Base-by-base conservation (phyloP, 2,888 invertebrate genomes). In the Luperina testacea region DNA sequence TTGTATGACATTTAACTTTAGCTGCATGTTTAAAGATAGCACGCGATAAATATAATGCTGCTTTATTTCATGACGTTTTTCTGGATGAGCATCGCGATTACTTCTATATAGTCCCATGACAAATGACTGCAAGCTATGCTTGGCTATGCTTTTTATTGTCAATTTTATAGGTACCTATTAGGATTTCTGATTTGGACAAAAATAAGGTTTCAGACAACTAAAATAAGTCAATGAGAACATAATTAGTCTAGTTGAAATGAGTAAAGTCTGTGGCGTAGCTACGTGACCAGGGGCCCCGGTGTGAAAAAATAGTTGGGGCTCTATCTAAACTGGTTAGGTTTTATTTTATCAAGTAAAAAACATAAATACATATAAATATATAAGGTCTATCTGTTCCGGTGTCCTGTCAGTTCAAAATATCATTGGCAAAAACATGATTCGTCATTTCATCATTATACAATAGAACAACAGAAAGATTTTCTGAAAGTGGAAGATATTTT, bases 1-100 rank as follows among this genome's bases (percentile, higher is more conserved):
- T 69, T 63, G 42, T 71, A 42, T 32, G 5, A 45, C 63, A 69
- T 68, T 73, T 76, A 27, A 20, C 32, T 83, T 53, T 76, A 51
- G 24, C 48, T 24, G 11, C 24, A 24, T 57, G 3, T 57, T 24
- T 24, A 57, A 4, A 24, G 11, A 13, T n/a, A 45, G 78, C 84
- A 72, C 61, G 69, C 69, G 20, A 78, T 64, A 51, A 45, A 61
- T 72, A 24, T 27, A 69, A 61, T 51, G n/a, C 38, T 51, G 64
- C n/a, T 61, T 38, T 57, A 65, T 63, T 83, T 51, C 59, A 38
- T 72, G 72, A 17, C 7, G 0, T 68, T 69, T 9, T 48, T 53
- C 8, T 3, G 53, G 8, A 24, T 53, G 20, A 24, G 53, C 57
- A 1, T 0, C 20, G 48, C 0, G 11, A 57, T 57, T 11, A 11